Conservation (phyloP, 2,797 vertebrate species). For the Steatocranus sp. region DNA sequence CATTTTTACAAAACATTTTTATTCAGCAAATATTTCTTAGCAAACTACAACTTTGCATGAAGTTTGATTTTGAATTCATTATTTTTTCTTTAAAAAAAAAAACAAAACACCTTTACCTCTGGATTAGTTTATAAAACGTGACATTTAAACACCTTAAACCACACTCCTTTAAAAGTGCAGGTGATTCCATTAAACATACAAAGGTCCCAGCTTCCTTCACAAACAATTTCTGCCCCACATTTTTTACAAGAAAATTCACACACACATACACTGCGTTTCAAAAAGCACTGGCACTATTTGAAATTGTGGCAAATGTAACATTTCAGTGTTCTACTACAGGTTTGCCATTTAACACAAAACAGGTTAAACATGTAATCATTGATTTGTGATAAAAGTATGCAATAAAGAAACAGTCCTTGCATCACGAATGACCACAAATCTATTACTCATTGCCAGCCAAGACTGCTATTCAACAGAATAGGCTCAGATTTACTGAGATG, state of each 20-base stretch:
- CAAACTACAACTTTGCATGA: slow-evolving; percentile 87
- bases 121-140: slow-evolving; percentile 91
- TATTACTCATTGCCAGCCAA: slow-evolving; percentile 27
- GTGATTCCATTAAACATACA: slow-evolving; percentile 59
- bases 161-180: slow-evolving; percentile 65
- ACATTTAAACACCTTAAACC: slow-evolving; percentile 70
- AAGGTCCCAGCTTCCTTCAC: slow-evolving; percentile 57
- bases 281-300: slow-evolving; percentile 53
- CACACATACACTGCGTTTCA: slow-evolving; percentile 49
- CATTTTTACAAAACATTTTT: slow-evolving; percentile 83
- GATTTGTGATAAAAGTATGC: slow-evolving; percentile 28
- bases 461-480: slow-evolving; percentile 12
- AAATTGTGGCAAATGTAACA: slow-evolving; percentile 60
- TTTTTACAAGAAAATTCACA: slow-evolving; percentile 52
- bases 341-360: slow-evolving; percentile 49
- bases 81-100: slow-evolving; percentile 39
- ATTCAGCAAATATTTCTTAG: slow-evolving; percentile 82
- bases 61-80: slow-evolving; percentile 73
- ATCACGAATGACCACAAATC: slow-evolving; percentile 41
- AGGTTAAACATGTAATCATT: slow-evolving; percentile 57
- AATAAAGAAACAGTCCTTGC: slow-evolving; percentile 8
- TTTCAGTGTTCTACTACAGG: slow-evolving; percentile 42
- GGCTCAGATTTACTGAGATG: slow-evolving; percentile 17
- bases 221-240: slow-evolving; percentile 37
- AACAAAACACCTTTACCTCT: slow-evolving; percentile 80